A percentile compares a stretch with the other conserved stretches of the same genome.
phyloP scores from a whole-genome alignment of 2,113 vertebrate genomes.

The Cinclus mexicanus region DNA sequence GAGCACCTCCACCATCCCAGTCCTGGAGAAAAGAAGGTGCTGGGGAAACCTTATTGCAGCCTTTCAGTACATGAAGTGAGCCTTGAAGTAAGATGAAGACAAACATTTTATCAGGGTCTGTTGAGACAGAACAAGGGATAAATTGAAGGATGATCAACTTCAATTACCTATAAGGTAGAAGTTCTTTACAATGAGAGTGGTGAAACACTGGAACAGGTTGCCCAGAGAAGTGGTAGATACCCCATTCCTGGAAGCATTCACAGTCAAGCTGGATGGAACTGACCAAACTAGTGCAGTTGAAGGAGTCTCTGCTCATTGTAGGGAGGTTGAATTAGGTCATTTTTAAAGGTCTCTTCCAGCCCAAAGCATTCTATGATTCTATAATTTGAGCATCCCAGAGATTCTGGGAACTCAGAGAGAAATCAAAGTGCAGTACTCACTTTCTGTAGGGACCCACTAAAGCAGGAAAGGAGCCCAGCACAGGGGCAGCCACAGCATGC shows the following conservation, averaged over 20 bases:
- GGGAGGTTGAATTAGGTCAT: background rate
- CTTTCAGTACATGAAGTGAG: background rate
- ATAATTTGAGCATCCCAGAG: background rate
- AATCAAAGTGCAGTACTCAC: background rate
- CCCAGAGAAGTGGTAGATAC: background rate
- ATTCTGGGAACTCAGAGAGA: background rate
- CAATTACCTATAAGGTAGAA: background rate
- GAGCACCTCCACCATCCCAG: background rate
- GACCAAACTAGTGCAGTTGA: background rate
- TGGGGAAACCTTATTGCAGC: background rate
- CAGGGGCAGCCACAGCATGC: background rate
- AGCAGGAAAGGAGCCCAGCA: background rate
- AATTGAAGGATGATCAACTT: background rate
- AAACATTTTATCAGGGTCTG: background rate
- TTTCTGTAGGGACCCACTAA: background rate
- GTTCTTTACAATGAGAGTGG: background rate
- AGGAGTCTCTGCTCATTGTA: background rate
- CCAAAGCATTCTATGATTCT: background rate
- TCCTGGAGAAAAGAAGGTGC: background rate
- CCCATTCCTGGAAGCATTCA: background rate
- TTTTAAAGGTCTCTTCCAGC: background rate
- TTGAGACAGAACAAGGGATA: background rate
- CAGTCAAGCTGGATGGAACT: background rate
- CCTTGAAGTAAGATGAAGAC: background rate
- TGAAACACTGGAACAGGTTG: background rate